These are phyloP conservation scores for Epinotia bilunana DNA, from an alignment of 2,888 invertebrate species.

Conservation along the genomic window DNA sequence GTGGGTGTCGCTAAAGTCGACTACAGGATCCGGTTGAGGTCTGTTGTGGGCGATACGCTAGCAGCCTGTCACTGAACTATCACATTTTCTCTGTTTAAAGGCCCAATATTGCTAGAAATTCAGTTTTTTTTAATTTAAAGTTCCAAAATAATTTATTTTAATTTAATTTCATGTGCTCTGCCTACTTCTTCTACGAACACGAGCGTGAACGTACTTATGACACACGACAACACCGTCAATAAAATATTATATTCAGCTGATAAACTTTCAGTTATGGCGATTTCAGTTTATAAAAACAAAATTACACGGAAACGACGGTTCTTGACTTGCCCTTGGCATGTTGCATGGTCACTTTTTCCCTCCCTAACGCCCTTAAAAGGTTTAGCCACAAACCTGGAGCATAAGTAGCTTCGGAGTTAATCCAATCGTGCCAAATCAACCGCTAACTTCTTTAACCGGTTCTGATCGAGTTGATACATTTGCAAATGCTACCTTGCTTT, in stretches of 20 bases:
- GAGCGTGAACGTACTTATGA: too few relatives aligned
- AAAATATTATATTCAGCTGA: too few relatives aligned
- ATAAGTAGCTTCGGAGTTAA: constrained; percentile 35
- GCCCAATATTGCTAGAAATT: too few relatives aligned
- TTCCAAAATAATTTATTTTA: too few relatives aligned
- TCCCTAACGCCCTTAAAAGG: constrained; percentile 20
- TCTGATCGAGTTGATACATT: neutral
- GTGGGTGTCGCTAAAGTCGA: too few relatives aligned
- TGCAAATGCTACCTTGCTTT: neutral
- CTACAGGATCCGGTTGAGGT: neutral
- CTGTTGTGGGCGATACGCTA: neutral
- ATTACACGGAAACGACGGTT: neutral
- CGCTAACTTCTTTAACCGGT: constrained; percentile 12
- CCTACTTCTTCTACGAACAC: too few relatives aligned
- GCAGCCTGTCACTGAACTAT: too few relatives aligned
- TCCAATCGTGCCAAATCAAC: constrained; percentile 39
- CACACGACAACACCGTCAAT: too few relatives aligned
- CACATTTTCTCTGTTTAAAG: too few relatives aligned
- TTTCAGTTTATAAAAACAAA: neutral
- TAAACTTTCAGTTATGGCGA: too few relatives aligned
- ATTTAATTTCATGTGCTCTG: too few relatives aligned
- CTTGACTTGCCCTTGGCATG: neutral
- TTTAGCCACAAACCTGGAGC: constrained; percentile 20
- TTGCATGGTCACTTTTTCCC: neutral
- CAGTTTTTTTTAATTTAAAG: too few relatives aligned